Percentiles rank a stretch among this genome's conserved stretches.
These are phyloP conservation scores for Gymnodraco acuticeps DNA, from an alignment of 2,797 vertebrate genomes.

Conservation along the genomic window DNA sequence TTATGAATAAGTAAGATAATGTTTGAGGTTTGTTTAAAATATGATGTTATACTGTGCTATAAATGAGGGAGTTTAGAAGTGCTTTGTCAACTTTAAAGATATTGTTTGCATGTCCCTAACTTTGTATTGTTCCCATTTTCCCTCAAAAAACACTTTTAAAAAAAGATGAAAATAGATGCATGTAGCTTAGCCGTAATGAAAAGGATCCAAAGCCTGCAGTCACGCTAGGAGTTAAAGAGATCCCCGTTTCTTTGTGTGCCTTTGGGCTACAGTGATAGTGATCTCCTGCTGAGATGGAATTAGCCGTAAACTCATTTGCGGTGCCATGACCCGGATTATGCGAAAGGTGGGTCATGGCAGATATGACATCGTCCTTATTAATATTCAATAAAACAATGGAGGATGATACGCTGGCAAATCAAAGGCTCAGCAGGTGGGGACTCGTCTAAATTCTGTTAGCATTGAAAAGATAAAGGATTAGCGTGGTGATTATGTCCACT, in stretches of 20 bases:
- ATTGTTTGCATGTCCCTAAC: neutral
- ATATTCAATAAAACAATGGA: conserved; percentile 82
- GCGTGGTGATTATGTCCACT: conserved; percentile 39
- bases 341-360: conserved; percentile 78
- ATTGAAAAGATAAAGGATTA: conserved; percentile 65
- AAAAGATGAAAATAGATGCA: conserved; percentile 8
- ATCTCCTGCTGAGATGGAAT: conserved; percentile 80
- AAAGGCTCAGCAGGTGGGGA: conserved; percentile 78
- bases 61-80: neutral
- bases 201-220: conserved; percentile 56
- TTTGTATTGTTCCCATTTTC: neutral
- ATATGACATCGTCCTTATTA: conserved; percentile 77
- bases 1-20: neutral
- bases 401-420: conserved; percentile 65
- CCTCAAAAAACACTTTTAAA: conserved; percentile 10
- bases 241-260: conserved; percentile 64
- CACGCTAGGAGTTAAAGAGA: conserved; percentile 54
- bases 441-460: conserved; percentile 63
- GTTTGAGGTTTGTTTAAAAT: neutral
- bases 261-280: conserved; percentile 73
- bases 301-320: conserved; percentile 79
- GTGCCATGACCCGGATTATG: conserved; percentile 76
- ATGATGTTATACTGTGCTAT: neutral
- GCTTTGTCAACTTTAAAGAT: neutral
- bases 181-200: conserved; percentile 46